Conservation (phyloP, 2,888 invertebrate genomes). For the Amphimallon solstitiale region DNA sequence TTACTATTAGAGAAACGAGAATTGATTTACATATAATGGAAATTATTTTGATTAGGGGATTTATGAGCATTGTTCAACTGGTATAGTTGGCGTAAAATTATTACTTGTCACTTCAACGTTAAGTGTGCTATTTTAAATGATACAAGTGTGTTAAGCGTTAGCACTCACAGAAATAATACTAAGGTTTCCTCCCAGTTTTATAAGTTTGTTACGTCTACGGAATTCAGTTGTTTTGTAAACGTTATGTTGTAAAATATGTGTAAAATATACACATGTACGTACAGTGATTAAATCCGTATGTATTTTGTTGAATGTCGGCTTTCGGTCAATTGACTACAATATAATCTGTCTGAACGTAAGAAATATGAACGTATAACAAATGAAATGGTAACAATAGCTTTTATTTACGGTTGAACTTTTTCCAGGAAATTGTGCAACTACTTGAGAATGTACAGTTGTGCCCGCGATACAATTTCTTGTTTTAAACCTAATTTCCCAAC, state of each 20-base stretch:
- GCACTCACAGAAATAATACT: slow-evolving; percentile 15
- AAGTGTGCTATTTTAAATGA: slow-evolving; percentile 31
- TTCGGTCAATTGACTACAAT: slow-evolving; percentile 32
- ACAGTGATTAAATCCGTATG: slow-evolving; percentile 9
- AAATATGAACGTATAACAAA: slow-evolving; percentile 34
- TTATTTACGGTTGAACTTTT: slow-evolving; percentile 31
- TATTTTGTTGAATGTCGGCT: slow-evolving; percentile 28
- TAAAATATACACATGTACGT: slow-evolving; percentile 6
- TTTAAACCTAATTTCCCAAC: slow-evolving; percentile 21
- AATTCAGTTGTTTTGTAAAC: slow-evolving; percentile 22
- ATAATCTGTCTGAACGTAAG: slow-evolving; percentile 32
- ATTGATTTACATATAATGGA: slow-evolving; percentile 41
- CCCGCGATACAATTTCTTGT: slow-evolving; percentile 21
- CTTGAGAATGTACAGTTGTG: slow-evolving; percentile 30
- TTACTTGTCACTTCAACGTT: slow-evolving; percentile 33
- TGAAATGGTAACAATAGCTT: slow-evolving; percentile 32
- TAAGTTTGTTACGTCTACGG: slow-evolving; percentile 33
- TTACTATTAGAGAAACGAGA: slow-evolving; percentile 28
- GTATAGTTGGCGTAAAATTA: slow-evolving; percentile 38
- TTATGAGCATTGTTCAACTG: slow-evolving; percentile 34
- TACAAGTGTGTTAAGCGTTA: slow-evolving; percentile 29
- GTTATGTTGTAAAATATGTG: slow-evolving; percentile 23
- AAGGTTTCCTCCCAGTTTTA: slow-evolving; percentile 19
- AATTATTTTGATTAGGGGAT: slow-evolving; percentile 39
- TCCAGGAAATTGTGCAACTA: slow-evolving; percentile 30